These are phyloP conservation scores for Penaeus vannamei DNA, from an alignment of 1,140 invertebrate genomes.

Conservation along the genomic window DNA sequence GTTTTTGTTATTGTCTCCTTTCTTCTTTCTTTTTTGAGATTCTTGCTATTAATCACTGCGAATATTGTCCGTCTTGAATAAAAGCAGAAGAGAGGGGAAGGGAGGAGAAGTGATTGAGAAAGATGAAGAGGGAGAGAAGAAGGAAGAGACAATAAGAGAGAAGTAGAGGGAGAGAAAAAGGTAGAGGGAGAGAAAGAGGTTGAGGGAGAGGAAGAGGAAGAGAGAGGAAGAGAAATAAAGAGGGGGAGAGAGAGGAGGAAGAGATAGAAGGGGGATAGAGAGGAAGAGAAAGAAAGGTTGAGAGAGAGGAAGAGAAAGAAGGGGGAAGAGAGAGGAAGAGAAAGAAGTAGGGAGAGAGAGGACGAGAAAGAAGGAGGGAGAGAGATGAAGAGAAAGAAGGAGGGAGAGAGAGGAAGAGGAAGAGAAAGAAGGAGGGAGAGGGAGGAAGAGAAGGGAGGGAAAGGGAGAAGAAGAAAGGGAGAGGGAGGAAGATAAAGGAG, in stretches of 20 bases:
- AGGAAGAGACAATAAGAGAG: not conserved
- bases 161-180: not conserved
- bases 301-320: not conserved
- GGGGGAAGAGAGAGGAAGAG: not conserved
- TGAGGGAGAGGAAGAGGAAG: not conserved
- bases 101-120: not conserved
- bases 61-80: too few species aligned
- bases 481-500: not conserved
- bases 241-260: constrained; percentile 4
- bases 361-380: not conserved
- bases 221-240: not conserved
- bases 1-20: too few species aligned
- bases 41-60: too few species aligned
- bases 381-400: not conserved
- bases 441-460: not conserved
- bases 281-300: not conserved
- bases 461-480: not conserved
- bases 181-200: too few species aligned
- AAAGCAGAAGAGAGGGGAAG: not conserved
- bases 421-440: not conserved
- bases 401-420: not conserved
- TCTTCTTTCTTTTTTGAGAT: too few species aligned
- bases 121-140: too few species aligned
- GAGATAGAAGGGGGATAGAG: not conserved
- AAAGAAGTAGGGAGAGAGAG: not conserved